Evolutionary conservation across 2,113 vertebrate genomes (phyloP), one percentile per base, ranked within the genome.

Genomic region (Brachyistius frenatus): DNA sequence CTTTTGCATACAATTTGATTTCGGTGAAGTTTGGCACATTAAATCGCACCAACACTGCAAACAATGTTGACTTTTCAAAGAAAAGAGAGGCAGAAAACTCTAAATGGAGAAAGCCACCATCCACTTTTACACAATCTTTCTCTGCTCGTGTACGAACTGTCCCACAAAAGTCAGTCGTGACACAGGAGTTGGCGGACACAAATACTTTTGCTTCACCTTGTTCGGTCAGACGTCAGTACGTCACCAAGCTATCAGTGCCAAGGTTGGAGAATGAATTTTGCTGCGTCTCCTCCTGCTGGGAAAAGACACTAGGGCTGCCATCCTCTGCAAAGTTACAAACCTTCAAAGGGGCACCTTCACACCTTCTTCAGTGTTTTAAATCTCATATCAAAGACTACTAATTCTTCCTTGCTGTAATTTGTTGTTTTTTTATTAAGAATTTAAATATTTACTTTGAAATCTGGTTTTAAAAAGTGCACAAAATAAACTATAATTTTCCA

Each of bases 151-250:
- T 16, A n/a, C 2, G n/a, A 50, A 49, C 14, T 5, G 47, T 5
- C 16, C 13, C 47, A 0, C 14, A 2, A 49, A 50, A 50, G 49
- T 50, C 49, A 50, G 49, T 6, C n/a, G 9, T 49, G 8, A 11
- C n/a, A 37, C 8, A 4, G 41, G 41, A 44, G 10, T 44, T 44
- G 1, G 13, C 30, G 39, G 15, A 5, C 14, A n/a, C 3, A 5
- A 33, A 46, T 15, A 46, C 37, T 33, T 35, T 50, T 50, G 63
- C n/a, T 65, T 33, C 66, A 44, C 16, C 30, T 68, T n/a, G 52
- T 33, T 55, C 30, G 4, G 41, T 44, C 4, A 44, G 41, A 44
- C 10, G 41, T 44, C 10, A 3, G 23, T n/a, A 15, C 16, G 7
- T 50, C 49, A n/a, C 49, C 15, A 49, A 49, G 13, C 47, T 49